These are phyloP conservation scores for Callosobruchus maculatus DNA, from an alignment of 2,888 invertebrate genomes.

Conservation along the genomic window DNA sequence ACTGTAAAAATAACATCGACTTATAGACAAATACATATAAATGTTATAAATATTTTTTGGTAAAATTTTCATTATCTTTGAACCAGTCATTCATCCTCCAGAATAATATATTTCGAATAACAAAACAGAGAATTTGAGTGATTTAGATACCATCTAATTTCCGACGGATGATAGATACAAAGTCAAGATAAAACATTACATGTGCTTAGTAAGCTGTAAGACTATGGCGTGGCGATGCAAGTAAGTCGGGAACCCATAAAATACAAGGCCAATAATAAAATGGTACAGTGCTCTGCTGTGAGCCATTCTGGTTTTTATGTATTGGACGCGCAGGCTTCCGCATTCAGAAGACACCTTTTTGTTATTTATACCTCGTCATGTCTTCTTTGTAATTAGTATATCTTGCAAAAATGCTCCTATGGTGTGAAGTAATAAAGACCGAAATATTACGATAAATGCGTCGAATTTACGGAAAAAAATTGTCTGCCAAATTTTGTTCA, in stretches of 20 bases:
- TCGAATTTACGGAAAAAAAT: too few relatives aligned
- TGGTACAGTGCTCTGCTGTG: not conserved
- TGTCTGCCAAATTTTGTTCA: too few relatives aligned
- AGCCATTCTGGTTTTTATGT: not conserved
- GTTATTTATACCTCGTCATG: not conserved
- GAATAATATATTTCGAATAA: too few relatives aligned
- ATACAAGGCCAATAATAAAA: not conserved
- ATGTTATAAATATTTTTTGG: too few relatives aligned
- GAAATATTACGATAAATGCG: too few relatives aligned
- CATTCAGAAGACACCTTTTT: not conserved
- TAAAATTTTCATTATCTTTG: too few relatives aligned
- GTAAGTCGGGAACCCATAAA: not conserved
- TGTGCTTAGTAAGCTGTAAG: not conserved
- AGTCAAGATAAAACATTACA: not conserved
- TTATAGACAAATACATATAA: too few relatives aligned
- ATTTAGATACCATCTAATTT: not conserved
- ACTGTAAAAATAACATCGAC: too few relatives aligned
- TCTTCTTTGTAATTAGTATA: not conserved
- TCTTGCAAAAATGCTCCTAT: too few relatives aligned
- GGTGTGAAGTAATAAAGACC: too few relatives aligned
- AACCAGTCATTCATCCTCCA: too few relatives aligned
- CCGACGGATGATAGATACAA: not conserved
- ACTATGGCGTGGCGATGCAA: not conserved
- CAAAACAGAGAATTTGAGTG: too few relatives aligned
- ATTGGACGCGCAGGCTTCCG: not conserved